Conservation (phyloP, 1,140 invertebrate species). For the Orchestia grillus region DNA sequence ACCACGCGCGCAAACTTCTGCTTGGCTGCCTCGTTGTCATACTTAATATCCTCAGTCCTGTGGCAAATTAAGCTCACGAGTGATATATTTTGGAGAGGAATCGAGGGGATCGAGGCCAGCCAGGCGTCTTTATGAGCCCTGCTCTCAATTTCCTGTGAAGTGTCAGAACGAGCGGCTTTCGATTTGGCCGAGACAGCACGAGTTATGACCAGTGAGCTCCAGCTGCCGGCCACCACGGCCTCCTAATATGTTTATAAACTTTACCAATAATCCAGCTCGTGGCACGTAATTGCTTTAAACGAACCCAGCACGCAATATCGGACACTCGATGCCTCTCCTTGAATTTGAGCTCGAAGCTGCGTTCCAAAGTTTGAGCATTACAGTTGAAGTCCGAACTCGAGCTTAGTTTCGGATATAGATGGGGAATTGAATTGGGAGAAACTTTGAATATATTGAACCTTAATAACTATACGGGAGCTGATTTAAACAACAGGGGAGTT, state of each 20-base stretch:
- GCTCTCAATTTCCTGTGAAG: conserved; percentile 50
- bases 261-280: conserved; percentile 38
- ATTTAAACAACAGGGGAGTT: not conserved
- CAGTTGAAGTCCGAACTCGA: not conserved
- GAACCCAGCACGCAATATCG: conserved; percentile 28
- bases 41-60: conserved; percentile 1
- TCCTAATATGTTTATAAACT: conserved; percentile 49
- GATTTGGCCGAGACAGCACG: conserved; percentile 31
- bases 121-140: not conserved
- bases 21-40: not conserved
- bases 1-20: not conserved
- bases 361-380: not conserved
- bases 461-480: no score
- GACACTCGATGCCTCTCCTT: not conserved
- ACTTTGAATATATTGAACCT: no score
- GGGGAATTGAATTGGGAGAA: no score
- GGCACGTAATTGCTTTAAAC: conserved; percentile 35
- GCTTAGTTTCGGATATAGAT: not conserved
- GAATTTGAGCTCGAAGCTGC: not conserved
- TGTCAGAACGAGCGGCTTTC: conserved; percentile 35
- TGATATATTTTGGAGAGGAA: conserved; percentile 24
- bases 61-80: conserved; percentile 10
- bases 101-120: not conserved
- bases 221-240: not conserved
- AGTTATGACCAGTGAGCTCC: conserved; percentile 28